Evolutionary conservation across 2,888 invertebrate species (phyloP).

Genomic region (Coenonympha glycerion): DNA sequence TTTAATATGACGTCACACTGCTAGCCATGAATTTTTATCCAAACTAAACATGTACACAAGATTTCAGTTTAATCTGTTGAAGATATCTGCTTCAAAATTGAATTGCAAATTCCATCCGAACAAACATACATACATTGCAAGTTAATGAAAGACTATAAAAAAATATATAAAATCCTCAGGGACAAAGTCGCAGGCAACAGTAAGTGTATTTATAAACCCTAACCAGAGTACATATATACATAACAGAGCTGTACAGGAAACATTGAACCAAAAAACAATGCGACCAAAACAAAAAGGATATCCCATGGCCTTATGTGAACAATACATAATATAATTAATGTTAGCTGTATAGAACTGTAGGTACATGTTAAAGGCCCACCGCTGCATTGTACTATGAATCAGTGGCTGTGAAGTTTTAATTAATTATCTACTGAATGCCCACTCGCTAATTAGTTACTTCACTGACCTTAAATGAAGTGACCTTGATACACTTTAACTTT

Average conservation of each 20-base stretch:
- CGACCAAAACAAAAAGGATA: constrained; percentile 48
- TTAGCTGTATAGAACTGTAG: too few species aligned
- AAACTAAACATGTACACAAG: too few species aligned
- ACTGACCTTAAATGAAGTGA: constrained; percentile 8
- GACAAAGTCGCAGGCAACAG: neutral
- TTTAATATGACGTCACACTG: too few species aligned
- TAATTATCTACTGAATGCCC: constrained; percentile 18
- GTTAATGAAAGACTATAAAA: too few species aligned
- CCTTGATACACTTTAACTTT: constrained; percentile 7
- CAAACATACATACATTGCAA: too few species aligned
- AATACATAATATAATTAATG: constrained; percentile 38
- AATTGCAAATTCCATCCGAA: too few species aligned
- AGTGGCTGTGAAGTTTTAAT: constrained; percentile 29
- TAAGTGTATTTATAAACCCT: too few species aligned
- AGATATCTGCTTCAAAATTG: too few species aligned
- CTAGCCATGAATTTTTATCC: too few species aligned
- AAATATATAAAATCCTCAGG: neutral
- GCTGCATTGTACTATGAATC: constrained; percentile 26
- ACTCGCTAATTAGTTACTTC: constrained; percentile 18
- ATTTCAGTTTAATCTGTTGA: too few species aligned
- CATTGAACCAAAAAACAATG: constrained; percentile 31
- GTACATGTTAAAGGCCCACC: constrained; percentile 27
- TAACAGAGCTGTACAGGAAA: constrained; percentile 40
- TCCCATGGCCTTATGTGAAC: constrained; percentile 45
- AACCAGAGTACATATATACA: neutral